Evolutionary conservation across 2,113 vertebrate genomes (phyloP), one percentile per base, ranked within the genome.

Genomic region (Donacobius atricapilla): DNA sequence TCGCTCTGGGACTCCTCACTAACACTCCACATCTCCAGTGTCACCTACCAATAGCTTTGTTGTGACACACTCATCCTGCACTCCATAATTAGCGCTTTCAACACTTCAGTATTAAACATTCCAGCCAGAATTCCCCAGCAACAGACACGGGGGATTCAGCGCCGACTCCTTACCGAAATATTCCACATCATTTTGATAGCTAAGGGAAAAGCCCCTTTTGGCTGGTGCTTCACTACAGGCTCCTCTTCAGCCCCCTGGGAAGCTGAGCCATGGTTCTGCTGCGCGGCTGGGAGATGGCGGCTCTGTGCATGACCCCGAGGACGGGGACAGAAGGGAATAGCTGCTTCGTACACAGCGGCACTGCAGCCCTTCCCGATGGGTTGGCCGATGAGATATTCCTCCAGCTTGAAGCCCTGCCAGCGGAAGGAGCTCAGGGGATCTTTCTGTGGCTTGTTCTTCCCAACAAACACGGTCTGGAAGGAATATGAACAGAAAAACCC

Each of bases 311-410:
- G 12, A 11, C 31, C 57, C 66, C 2, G 71, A 35, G 25, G 20
- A 4, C 3, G 0, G 9, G 50, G 54, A 10, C 86, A 53, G 39
- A 96, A 97, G 9, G 97, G 97, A 81, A 98, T 83, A 0, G 98
- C 93, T 18, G 99, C 99, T 83, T 99, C 99, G 0, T 99, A 99
- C 58, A 99, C 99, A 0, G 98, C 99, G 0, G 98, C 99, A 0
- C 98, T 99, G 91, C 99, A 99, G 68, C 99, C 99, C 97, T 99
- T 99, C 80, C 99, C 99, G 1, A 99, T 97, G 97, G 98, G 97
- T 2, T 98, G 98, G 20, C 99, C 99, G 1, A 99, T 98, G 42
- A 98, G 91, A 39, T 99, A 99, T 9, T 99, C 99, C 39, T 99
- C 99, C 96, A 99, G 96, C 78, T 87, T 98, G 97, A 99, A 99